A percentile compares a stretch with the other conserved stretches of the same genome.
Evolutionary conservation across 2,888 invertebrate genomes (phyloP).

Genomic region (Hesperia comma): DNA sequence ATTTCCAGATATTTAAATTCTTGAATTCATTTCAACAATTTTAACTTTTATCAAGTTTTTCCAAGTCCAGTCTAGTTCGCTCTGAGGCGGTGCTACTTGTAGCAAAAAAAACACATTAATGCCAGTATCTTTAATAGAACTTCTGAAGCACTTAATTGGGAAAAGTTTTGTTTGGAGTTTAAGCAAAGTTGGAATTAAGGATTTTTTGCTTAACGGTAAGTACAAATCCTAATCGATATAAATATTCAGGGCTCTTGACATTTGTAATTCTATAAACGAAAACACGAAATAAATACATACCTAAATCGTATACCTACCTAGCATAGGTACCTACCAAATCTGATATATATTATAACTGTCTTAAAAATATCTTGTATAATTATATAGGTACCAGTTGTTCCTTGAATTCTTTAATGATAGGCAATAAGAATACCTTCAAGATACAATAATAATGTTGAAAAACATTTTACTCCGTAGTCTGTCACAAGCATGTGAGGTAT

Average conservation of each 20-base stretch:
- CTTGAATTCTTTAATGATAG: neutral
- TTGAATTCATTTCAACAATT: conserved; percentile 7
- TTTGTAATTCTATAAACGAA: neutral
- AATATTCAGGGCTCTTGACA: neutral
- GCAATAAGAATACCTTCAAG: neutral
- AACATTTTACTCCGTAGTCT: neutral
- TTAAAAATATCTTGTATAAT: too few relatives aligned
- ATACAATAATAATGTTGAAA: neutral
- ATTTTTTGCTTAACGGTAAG: neutral
- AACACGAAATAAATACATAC: too few relatives aligned
- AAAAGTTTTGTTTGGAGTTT: conserved; percentile 15
- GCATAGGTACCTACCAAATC: too few relatives aligned
- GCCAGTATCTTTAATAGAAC: conserved; percentile 15
- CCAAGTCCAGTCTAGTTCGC: conserved; percentile 9
- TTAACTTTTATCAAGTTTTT: conserved; percentile 4
- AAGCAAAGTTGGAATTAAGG: conserved; percentile 2
- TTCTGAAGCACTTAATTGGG: conserved; percentile 10
- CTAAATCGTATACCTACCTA: too few relatives aligned
- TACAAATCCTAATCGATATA: neutral
- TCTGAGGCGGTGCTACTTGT: conserved; percentile 7
- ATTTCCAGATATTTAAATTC: neutral
- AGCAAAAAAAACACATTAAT: conserved; percentile 13
- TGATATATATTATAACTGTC: too few relatives aligned
- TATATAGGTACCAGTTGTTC: neutral
- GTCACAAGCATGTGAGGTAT: conserved; percentile 16